Evolutionary conservation across 2,888 invertebrate genomes (phyloP).

Genomic region (Cryptus armator): DNA sequence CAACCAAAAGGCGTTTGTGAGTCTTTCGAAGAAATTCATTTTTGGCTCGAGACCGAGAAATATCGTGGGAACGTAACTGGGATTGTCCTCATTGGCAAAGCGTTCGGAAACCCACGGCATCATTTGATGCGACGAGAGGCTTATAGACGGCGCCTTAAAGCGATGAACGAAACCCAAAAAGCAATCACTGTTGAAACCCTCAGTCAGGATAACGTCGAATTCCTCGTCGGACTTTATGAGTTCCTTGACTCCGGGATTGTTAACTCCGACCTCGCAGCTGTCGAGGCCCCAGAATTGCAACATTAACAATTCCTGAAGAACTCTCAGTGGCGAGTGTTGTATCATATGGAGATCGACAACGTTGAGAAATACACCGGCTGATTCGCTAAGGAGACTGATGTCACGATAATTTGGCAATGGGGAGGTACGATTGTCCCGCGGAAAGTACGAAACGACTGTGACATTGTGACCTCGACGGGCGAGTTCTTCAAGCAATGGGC

Average conservation of each 20-base stretch:
- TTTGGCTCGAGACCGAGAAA: conserved; percentile 85
- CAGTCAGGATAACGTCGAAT: conserved; percentile 90
- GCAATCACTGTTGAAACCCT: conserved; percentile 91
- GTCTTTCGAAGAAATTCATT: conserved; percentile 84
- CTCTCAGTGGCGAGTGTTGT: not conserved
- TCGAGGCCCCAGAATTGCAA: conserved; percentile 80
- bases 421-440: conserved; percentile 79
- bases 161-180: conserved; percentile 88
- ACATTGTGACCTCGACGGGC: conserved; percentile 89
- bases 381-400: conserved; percentile 85
- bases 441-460: conserved; percentile 89
- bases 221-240: conserved; percentile 85
- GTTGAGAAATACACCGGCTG: conserved; percentile 74
- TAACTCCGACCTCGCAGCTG: conserved; percentile 84
- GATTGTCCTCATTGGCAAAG: conserved; percentile 87
- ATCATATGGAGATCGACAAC: conserved; percentile 70
- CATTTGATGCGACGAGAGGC: conserved; percentile 87
- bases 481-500: conserved; percentile 87
- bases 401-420: conserved; percentile 87
- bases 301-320: conserved; percentile 71
- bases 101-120: conserved; percentile 87
- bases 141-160: conserved; percentile 88
- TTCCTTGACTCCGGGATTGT: conserved; percentile 83
- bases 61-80: conserved; percentile 87
- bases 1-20: conserved; percentile 85